Evolutionary conservation across 30 jellyfish, hydroid and myxozoan genomes (phyloP), one percentile per base, ranked within the genome.

Genomic region (Hydractinia echinata): DNA sequence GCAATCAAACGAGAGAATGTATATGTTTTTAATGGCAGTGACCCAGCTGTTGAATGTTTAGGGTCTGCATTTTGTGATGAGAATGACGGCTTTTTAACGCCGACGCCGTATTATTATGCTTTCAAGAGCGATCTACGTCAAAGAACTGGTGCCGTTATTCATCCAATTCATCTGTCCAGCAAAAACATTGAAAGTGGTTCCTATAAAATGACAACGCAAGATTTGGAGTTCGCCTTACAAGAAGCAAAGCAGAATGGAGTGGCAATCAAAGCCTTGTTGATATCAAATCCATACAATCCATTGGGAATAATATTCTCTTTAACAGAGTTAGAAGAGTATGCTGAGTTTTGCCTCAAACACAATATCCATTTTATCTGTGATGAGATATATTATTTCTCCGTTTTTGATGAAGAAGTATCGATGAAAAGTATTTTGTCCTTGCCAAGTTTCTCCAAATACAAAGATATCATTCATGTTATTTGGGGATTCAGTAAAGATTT

Each of bases 401-500:
- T 70, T 4, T 82, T 71, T 76, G 96, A 55, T n/a, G 74, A 61
- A 14, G 89, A 66, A 15, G 54, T 56, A 66, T 48, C 86, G 11
- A 30, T 67, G 13, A 80, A 79, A 5, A 81, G 77, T 53, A 68
- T 51, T 1, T 48, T 80, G 4, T 52, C 77, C 58, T 21, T 78
- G 18, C 50, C 77, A 16, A 16, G 16, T 10, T 77, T 18, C n/a
- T 80, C 54, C 10, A 66, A 73, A 0, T 86, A 76, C 66, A 83
- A 83, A 0, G 53, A 64, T 19, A 77, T 73, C 16, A 55, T 86
- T 8, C 96, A 88, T 61, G 74, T 82, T 8, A 83, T 88, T 5
- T 88, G 92, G 93, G 96, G 96, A 4, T 88, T 82, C 80, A 88
- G 96, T 79, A 88, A 88, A 67, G 96, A 88, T 55, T 88, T 88